Evolutionary conservation across 2,113 vertebrate genomes (phyloP).

Genomic region (Aspiorhynchus laticeps): DNA sequence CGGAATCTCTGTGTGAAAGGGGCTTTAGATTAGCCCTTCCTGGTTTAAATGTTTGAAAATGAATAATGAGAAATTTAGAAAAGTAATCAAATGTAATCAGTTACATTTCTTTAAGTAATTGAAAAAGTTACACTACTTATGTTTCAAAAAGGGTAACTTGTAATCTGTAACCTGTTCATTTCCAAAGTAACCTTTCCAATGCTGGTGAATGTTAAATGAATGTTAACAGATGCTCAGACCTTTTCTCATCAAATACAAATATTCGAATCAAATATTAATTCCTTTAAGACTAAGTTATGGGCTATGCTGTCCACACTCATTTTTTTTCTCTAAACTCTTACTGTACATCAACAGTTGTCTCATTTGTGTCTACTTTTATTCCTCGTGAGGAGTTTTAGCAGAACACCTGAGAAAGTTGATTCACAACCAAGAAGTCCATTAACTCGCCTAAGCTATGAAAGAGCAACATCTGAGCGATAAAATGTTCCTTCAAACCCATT

Average conservation of each 20-base stretch:
- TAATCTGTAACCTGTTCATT: too few species aligned
- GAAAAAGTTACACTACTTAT: too few species aligned
- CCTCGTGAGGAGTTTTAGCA: neutral
- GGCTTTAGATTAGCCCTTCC: too few species aligned
- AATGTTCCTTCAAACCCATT: neutral
- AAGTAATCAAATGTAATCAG: too few species aligned
- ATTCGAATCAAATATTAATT: neutral
- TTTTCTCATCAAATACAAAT: neutral
- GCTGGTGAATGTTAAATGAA: too few species aligned
- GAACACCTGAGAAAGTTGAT: neutral
- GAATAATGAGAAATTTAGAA: too few species aligned
- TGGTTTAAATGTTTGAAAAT: too few species aligned
- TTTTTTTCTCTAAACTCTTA: neutral
- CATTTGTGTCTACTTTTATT: neutral
- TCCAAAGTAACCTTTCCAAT: too few species aligned
- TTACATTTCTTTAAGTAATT: too few species aligned
- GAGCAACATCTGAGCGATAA: neutral
- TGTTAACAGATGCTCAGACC: neutral
- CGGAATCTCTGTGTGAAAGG: too few species aligned
- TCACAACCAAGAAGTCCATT: constrained; percentile 1
- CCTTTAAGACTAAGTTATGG: neutral
- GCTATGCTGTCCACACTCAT: too few species aligned
- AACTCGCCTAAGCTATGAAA: neutral
- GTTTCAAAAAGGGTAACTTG: too few species aligned
- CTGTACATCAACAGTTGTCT: neutral